Base-by-base conservation (phyloP, 2,888 invertebrate species). In the Arrhopalites spinosus region DNA sequence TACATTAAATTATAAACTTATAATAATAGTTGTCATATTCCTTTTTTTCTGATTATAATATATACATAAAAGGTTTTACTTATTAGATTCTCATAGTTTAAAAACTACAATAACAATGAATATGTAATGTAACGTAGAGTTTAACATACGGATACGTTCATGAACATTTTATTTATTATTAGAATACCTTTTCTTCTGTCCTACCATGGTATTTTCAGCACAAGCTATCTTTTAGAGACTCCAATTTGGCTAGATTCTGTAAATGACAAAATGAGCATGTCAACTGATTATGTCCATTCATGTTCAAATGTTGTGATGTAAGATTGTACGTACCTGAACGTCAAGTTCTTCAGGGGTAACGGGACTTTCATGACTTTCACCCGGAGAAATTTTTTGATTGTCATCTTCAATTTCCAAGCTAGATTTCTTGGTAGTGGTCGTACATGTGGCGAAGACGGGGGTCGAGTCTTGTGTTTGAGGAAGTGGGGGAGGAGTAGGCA, bases 211-310 rank as follows among this genome's bases (percentile, higher is more conserved):
- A 59, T 59, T 2, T 59, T 23, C 23, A 11, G 20, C 67, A 36
- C 68, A 95, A 88, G 95, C 95, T 86, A 94, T 95, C 95, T 86
- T 95, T 95, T 77, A 95, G 89, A 85, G 93, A 92, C 85, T 94
- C 93, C 83, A 95, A 89, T 85, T 93, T 90, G 78, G 94, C 94
- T 83, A 95, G 88, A 85, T 94, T 94, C 29, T n/a, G 11, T 7
- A 3, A 36, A 36, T 36, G 3, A 36, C 5, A 36, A 36, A 36
- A 36, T 36, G n/a, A n/a, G n/a, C n/a, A n/a, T n/a, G n/a, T n/a
- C n/a, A n/a, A n/a, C n/a, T n/a, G n/a, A n/a, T n/a, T n/a, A n/a
- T n/a, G n/a, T n/a, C n/a, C n/a, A n/a, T n/a, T n/a, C n/a, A n/a
- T n/a, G n/a, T n/a, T n/a, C n/a, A n/a, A n/a, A n/a, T n/a, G n/a